Conservation (phyloP, 1,140 invertebrate genomes). For the Drosophila nebulosa region DNA sequence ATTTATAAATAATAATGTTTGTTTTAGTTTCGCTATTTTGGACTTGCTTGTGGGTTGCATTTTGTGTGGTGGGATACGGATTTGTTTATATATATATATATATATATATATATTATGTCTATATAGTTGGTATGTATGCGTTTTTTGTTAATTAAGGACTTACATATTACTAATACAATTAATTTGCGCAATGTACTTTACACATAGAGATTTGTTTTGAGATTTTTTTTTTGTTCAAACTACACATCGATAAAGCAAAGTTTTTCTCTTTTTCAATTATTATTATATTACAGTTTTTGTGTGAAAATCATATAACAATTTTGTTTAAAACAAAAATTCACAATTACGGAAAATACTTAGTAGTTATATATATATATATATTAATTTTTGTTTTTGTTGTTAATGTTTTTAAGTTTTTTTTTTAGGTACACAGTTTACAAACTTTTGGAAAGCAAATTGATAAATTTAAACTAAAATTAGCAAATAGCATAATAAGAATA, state of each 20-base stretch:
- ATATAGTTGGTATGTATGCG: slow-evolving; percentile 7
- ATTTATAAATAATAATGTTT: slow-evolving; percentile 21
- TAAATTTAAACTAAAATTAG: slow-evolving; percentile 39
- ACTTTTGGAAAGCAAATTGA: slow-evolving; percentile 61
- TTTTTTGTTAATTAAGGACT: not conserved
- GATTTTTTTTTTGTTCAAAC: slow-evolving; percentile 32
- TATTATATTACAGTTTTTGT: slow-evolving; percentile 40
- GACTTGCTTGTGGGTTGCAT: slow-evolving; percentile 71
- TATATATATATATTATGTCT: slow-evolving; percentile 11
- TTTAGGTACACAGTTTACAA: slow-evolving; percentile 72
- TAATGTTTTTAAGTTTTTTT: slow-evolving; percentile 19
- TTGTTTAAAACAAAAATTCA: slow-evolving; percentile 55
- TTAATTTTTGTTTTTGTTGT: slow-evolving; percentile 1
- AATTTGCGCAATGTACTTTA: slow-evolving; percentile 13
- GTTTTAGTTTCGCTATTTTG: slow-evolving; percentile 34
- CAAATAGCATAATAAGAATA: slow-evolving; percentile 54
- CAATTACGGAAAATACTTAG: slow-evolving; percentile 55
- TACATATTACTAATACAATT: slow-evolving; percentile 12
- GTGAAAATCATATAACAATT: slow-evolving; percentile 54
- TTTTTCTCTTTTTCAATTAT: not conserved
- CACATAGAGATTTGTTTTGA: slow-evolving; percentile 9
- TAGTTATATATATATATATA: slow-evolving; percentile 34
- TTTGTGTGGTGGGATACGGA: slow-evolving; percentile 74
- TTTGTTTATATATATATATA: slow-evolving; percentile 9
- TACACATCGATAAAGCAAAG: slow-evolving; percentile 52